Conservation (phyloP, 2,888 invertebrate species). For the Lottia scabra region DNA sequence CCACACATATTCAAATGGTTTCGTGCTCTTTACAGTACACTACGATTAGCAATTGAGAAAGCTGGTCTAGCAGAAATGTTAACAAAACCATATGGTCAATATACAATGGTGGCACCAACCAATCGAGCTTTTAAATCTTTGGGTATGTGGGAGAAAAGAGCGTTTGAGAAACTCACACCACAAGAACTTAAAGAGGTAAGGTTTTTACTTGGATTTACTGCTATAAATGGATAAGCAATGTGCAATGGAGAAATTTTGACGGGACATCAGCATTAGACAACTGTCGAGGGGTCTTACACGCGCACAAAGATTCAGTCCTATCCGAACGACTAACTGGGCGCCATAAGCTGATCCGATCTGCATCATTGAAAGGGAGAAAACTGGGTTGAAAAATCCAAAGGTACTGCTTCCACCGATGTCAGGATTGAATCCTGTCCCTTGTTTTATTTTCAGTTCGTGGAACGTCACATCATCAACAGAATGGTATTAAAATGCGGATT, state of each 20-base stretch:
- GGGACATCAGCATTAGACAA: no score
- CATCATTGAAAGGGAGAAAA: no score
- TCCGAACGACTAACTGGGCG: no score
- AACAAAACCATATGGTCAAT: slow-evolving; percentile 31
- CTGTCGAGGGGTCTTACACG: no score
- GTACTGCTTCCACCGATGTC: no score
- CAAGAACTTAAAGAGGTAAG: slow-evolving; percentile 64
- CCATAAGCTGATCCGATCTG: no score
- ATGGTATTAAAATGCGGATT: slow-evolving; percentile 40
- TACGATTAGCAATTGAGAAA: slow-evolving; percentile 46
- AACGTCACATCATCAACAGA: slow-evolving; percentile 68
- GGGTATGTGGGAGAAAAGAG: slow-evolving; percentile 42
- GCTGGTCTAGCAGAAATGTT: slow-evolving; percentile 43
- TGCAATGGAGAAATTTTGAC: no score
- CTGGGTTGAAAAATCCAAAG: no score
- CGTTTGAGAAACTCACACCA: slow-evolving; percentile 57
- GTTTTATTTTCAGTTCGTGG: slow-evolving; percentile 63
- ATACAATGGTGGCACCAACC: slow-evolving; percentile 60
- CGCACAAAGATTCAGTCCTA: no score
- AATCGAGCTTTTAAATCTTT: slow-evolving; percentile 61
- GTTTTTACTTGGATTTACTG: background rate
- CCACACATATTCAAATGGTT: no score
- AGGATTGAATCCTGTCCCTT: background rate
- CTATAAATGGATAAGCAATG: no score
- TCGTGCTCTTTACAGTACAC: no score